Base-by-base conservation (phyloP, 2,797 vertebrate genomes). In the Labroides dimidiatus region DNA sequence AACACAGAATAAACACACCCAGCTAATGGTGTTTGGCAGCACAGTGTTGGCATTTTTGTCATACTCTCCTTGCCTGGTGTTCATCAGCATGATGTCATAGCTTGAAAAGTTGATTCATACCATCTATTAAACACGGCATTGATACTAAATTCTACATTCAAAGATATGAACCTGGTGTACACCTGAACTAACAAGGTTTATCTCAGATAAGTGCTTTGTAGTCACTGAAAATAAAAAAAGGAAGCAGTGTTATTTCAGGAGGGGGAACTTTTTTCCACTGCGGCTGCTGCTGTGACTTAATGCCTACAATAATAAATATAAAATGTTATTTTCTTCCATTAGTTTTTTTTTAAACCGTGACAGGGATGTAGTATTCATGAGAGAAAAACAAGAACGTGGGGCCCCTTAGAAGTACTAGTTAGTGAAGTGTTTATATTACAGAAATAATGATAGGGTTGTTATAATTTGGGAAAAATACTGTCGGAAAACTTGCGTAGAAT, bases 1-100 rank as follows among this genome's bases (percentile, higher is more conserved):
- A 37, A 17, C 42, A 39, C 33, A 23, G 36, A 39, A 49, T 39
- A 72, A 49, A 72, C 45, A 8, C 73, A 16, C 56, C 23, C 1
- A 20, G 15, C 2, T 11, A 15, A 20, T 33, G 11, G 10, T 33
- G 4, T 30, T 27, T 37, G 10, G 36, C 24, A 1, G 19, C 0
- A 4, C 16, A 4, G 1, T 52, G 30, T 21, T n/a, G 14, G 16
- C 3, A 14, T 56, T 54, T 11, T 43, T 36, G 65, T 59, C 17
- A 51, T 50, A 47, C 21, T 27, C n/a, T 39, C 2, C 19, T 19
- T 48, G 8, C 3, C 21, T 17, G 10, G 1, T 11, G 15, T 0
- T 16, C 10, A 10, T 37, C 5, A 27, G 1, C 4, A 39, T 37
- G 36, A 44, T 51, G 19, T 27, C 4, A 1, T 0, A n/a, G 14